phyloP scores from a whole-genome alignment of 2,797 vertebrate species.

The Chelidonichthys spinosus region DNA sequence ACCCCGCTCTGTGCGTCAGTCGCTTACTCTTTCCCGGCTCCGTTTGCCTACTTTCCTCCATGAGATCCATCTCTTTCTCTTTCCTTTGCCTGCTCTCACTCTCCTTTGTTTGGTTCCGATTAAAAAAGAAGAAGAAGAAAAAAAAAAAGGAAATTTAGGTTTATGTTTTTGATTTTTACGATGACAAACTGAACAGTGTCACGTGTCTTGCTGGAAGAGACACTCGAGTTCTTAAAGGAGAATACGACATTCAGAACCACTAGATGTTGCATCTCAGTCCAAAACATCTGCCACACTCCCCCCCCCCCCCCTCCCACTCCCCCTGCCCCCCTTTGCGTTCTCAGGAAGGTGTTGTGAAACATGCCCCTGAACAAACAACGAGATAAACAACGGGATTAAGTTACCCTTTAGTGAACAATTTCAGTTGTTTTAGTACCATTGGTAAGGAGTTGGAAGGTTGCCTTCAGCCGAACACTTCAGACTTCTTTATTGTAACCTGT shows the following conservation, averaged over 20 bases:
- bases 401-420: not conserved
- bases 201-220: not conserved
- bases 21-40: conserved; percentile 66
- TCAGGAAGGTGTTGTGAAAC: not conserved
- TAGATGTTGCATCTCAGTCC: not conserved
- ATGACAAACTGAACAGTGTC: conserved; percentile 12
- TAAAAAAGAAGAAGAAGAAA: conserved; percentile 27
- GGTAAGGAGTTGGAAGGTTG: not conserved
- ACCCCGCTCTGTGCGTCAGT: conserved; percentile 69
- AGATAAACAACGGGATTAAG: not conserved
- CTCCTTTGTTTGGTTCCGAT: conserved; percentile 53
- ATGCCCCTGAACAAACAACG: not conserved
- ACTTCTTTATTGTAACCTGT: conserved; percentile 20
- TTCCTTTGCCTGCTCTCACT: conserved; percentile 19
- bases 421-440: not conserved
- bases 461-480: not conserved
- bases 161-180: conserved; percentile 32
- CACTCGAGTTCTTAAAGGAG: not conserved
- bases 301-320: not conserved
- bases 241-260: not conserved
- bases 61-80: conserved; percentile 53
- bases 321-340: not conserved
- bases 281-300: not conserved
- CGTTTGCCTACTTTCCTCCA: conserved; percentile 56
- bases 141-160: conserved; percentile 32